phyloP scores from a whole-genome alignment of 1,140 invertebrate genomes.

The Cylas formicarius region DNA sequence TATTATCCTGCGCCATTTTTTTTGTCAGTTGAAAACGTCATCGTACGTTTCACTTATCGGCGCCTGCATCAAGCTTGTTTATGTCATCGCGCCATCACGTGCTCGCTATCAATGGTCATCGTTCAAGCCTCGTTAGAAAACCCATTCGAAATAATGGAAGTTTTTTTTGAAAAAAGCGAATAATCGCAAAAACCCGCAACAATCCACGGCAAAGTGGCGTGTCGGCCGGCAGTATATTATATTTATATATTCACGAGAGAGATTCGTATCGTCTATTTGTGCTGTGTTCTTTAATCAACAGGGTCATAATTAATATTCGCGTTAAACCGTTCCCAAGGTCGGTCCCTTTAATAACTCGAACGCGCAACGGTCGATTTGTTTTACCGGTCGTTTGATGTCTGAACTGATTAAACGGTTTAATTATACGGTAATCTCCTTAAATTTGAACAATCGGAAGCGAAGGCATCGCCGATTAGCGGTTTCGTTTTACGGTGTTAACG shows the following conservation, averaged over 20 bases:
- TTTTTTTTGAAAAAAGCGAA: too few relatives aligned
- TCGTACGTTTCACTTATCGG: too few relatives aligned
- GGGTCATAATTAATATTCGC: conserved; percentile 18
- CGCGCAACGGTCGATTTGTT: conserved; percentile 1
- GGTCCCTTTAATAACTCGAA: neutral
- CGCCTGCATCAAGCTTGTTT: too few relatives aligned
- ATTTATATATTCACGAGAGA: conserved; percentile 11
- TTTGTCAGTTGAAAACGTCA: too few relatives aligned
- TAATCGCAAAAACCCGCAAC: conserved; percentile 7
- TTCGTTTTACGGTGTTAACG: too few relatives aligned
- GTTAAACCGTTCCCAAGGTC: conserved; percentile 10
- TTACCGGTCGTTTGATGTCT: neutral
- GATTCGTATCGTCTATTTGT: conserved; percentile 17
- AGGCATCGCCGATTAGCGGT: neutral
- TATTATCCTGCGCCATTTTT: too few relatives aligned
- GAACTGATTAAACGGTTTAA: neutral
- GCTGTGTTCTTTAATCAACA: conserved; percentile 21
- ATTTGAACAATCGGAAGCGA: conserved; percentile 4
- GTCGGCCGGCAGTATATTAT: conserved; percentile 13
- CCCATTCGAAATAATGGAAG: too few relatives aligned
- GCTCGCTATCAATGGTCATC: too few relatives aligned
- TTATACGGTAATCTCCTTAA: conserved; percentile 2
- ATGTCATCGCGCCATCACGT: too few relatives aligned
- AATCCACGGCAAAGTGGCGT: conserved; percentile 4
- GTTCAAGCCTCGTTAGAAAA: too few relatives aligned